These are phyloP conservation scores for Antitype chi DNA, from an alignment of 2,888 invertebrate species.

Conservation along the genomic window DNA sequence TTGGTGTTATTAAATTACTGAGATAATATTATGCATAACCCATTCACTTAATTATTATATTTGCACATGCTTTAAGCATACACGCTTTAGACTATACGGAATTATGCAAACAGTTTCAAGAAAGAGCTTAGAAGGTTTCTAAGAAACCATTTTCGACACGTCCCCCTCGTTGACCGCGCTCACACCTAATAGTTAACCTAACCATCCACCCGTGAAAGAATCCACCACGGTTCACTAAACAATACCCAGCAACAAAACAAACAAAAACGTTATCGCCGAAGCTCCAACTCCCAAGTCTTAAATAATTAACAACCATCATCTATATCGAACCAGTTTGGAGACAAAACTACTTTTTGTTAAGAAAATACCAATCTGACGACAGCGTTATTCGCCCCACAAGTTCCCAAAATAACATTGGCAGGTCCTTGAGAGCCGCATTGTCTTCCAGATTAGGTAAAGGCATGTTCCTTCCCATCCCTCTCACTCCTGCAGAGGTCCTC, in stretches of 20 bases:
- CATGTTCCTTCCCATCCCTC: conserved; percentile 75
- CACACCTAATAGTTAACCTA: conserved; percentile 60
- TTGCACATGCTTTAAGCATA: background rate
- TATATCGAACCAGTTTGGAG: conserved; percentile 47
- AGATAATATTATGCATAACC: background rate
- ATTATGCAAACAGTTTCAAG: conserved; percentile 16
- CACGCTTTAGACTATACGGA: background rate
- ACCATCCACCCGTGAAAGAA: conserved; percentile 57
- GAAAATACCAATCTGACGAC: conserved; percentile 55
- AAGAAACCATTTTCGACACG: conserved; percentile 58
- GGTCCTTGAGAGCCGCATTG: conserved; percentile 83
- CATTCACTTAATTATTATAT: background rate
- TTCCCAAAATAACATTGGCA: conserved; percentile 79
- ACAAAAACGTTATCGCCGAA: conserved; percentile 27
- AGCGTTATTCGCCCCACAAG: conserved; percentile 54
- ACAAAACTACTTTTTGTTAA: conserved; percentile 64
- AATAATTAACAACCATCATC: conserved; percentile 57
- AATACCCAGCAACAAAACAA: conserved; percentile 35
- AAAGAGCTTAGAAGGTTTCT: conserved; percentile 60
- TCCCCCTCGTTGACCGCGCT: conserved; percentile 57
- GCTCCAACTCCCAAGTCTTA: conserved; percentile 35
- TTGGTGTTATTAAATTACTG: background rate
- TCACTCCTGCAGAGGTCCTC: conserved; percentile 58
- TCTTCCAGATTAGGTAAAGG: conserved; percentile 89
- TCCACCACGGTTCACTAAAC: conserved; percentile 57